A percentile compares a stretch with the other conserved stretches of the same genome.
Conservation (phyloP, 2,888 invertebrate species). For the Erpobdella octoculata region DNA sequence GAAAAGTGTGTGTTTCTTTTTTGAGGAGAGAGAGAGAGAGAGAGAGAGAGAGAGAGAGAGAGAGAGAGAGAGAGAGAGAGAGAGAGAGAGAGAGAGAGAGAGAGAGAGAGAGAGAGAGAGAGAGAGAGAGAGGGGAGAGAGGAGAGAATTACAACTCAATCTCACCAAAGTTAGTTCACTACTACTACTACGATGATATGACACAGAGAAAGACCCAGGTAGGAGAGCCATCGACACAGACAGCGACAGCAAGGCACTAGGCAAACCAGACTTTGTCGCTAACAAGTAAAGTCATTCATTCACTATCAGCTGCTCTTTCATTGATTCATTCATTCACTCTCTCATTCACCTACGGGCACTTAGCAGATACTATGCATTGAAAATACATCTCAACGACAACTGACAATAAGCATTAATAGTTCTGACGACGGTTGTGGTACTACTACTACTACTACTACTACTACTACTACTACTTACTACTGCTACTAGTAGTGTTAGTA, state of each 20-base stretch:
- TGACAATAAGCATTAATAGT: too few species aligned
- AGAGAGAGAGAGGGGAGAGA: neutral
- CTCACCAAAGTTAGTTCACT: neutral
- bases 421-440: too few species aligned
- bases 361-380: too few species aligned
- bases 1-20: neutral
- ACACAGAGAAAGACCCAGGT: neutral
- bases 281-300: neutral
- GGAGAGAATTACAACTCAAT: neutral
- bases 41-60: neutral
- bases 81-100: neutral
- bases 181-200: neutral
- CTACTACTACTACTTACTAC: neutral
- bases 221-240: too few species aligned
- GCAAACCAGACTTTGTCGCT: neutral
- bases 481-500: too few species aligned
- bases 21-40: neutral
- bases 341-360: constrained; percentile 2
- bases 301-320: neutral
- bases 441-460: too few species aligned
- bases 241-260: neutral
- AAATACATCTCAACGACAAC: too few species aligned
- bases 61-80: neutral
- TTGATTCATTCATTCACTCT: neutral
- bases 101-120: neutral